A percentile compares a stretch with the other conserved stretches of the same genome.
Evolutionary conservation across 2,888 invertebrate species (phyloP).

Genomic region (Aphidius colemani): DNA sequence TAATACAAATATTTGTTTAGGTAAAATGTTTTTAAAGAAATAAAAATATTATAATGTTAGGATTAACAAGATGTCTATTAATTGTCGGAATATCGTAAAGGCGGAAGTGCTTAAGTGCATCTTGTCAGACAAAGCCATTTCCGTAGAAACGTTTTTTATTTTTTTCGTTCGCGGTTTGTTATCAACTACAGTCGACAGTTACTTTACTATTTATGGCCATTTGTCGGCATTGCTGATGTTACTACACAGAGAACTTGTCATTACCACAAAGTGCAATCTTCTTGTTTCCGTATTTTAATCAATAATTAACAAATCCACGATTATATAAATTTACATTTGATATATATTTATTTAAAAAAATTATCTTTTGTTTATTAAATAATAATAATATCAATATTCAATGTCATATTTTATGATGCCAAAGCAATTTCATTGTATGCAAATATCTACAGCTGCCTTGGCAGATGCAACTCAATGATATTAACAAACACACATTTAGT

Average conservation of each 20-base stretch:
- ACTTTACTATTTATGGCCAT: no score
- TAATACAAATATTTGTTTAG: neutral
- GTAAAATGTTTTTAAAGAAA: neutral
- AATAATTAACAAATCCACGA: slow-evolving; percentile 23
- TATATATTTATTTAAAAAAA: slow-evolving; percentile 9
- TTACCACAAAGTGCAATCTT: no score
- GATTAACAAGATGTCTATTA: neutral
- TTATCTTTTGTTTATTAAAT: neutral
- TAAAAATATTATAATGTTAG: neutral
- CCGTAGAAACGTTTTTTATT: neutral
- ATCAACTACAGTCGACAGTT: no score
- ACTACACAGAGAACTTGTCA: no score
- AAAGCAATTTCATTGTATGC: slow-evolving; percentile 23
- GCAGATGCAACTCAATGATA: slow-evolving; percentile 21
- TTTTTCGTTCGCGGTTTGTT: no score
- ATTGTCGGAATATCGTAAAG: neutral
- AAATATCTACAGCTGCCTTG: slow-evolving; percentile 21
- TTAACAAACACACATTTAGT: slow-evolving; percentile 17
- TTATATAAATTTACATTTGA: neutral
- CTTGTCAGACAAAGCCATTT: neutral
- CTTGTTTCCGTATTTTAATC: slow-evolving; percentile 18
- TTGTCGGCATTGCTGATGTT: no score
- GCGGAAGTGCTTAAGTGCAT: neutral
- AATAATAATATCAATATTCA: slow-evolving; percentile 11
- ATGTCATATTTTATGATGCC: slow-evolving; percentile 16